These are phyloP conservation scores for Buceros bicornis DNA, from an alignment of 2,797 vertebrate species.

Conservation along the genomic window DNA sequence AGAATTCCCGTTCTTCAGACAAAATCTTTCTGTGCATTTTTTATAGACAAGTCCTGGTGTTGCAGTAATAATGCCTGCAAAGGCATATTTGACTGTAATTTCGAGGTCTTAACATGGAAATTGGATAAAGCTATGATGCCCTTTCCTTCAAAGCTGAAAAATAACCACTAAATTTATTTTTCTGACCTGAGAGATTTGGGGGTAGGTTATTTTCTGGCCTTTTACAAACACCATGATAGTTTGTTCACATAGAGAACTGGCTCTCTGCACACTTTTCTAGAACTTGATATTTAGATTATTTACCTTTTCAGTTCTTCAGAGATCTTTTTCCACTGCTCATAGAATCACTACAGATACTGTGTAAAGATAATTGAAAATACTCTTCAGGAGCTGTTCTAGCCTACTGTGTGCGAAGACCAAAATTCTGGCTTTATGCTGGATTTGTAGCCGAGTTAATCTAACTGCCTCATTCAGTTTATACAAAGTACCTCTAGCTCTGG, in stretches of 20 bases:
- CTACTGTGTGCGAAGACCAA: neutral
- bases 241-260: neutral
- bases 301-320: slow-evolving; percentile 12
- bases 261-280: neutral
- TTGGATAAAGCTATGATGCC: neutral
- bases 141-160: slow-evolving; percentile 50
- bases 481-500: slow-evolving; percentile 24
- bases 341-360: neutral
- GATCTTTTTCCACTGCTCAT: neutral
- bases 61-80: neutral
- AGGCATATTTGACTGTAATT: slow-evolving; percentile 32
- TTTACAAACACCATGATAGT: neutral
- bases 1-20: slow-evolving; percentile 19
- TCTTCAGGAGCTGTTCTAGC: neutral
- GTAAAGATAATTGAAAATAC: neutral
- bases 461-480: slow-evolving; percentile 4
- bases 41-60: neutral
- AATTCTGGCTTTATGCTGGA: neutral
- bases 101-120: slow-evolving; percentile 16
- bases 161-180: slow-evolving; percentile 21
- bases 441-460: slow-evolving; percentile 9
- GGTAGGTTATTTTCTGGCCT: neutral
- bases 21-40: neutral
- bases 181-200: neutral
- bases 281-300: slow-evolving; percentile 24